These are phyloP conservation scores for Megalops cyprinoides DNA, from an alignment of 2,797 vertebrate genomes.

Conservation along the genomic window DNA sequence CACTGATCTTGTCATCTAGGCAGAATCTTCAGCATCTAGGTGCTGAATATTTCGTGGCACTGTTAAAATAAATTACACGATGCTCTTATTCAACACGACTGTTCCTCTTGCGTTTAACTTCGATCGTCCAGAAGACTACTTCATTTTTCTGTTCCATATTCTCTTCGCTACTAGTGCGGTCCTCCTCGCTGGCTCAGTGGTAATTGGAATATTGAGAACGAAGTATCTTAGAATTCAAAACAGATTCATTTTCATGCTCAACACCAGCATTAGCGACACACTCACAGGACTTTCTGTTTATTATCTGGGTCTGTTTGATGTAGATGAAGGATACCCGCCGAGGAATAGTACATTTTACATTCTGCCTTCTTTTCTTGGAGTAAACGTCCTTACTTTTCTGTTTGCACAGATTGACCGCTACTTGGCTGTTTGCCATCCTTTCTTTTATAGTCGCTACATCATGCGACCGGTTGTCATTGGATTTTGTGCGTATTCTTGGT, in stretches of 20 bases:
- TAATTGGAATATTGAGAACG: conserved; percentile 65
- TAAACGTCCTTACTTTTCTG: conserved; percentile 77
- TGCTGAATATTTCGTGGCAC: too few species aligned
- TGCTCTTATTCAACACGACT: conserved; percentile 63
- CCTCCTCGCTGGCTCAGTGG: conserved; percentile 73
- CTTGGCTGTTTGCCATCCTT: conserved; percentile 74
- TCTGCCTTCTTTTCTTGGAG: conserved; percentile 76
- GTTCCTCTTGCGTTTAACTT: conserved; percentile 73
- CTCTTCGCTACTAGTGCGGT: conserved; percentile 70
- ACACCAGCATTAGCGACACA: conserved; percentile 80
- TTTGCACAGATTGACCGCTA: conserved; percentile 81
- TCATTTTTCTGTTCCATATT: conserved; percentile 75
- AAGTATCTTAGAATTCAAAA: conserved; percentile 71
- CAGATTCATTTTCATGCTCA: conserved; percentile 81
- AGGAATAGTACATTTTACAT: conserved; percentile 75
- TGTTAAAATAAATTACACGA: conserved; percentile 42
- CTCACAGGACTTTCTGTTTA: conserved; percentile 75
- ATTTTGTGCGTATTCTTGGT: conserved; percentile 71
- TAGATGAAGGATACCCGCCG: conserved; percentile 75
- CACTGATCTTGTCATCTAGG: background rate
- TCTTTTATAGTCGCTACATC: conserved; percentile 73
- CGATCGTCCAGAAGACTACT: conserved; percentile 64
- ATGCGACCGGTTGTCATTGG: conserved; percentile 58
- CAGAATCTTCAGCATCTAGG: too few species aligned
- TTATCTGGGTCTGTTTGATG: conserved; percentile 79